Percentiles rank a stretch among this genome's conserved stretches.
These are phyloP conservation scores for Coranthus polyacanthus DNA, from an alignment of 2,797 vertebrate species.

Conservation along the genomic window DNA sequence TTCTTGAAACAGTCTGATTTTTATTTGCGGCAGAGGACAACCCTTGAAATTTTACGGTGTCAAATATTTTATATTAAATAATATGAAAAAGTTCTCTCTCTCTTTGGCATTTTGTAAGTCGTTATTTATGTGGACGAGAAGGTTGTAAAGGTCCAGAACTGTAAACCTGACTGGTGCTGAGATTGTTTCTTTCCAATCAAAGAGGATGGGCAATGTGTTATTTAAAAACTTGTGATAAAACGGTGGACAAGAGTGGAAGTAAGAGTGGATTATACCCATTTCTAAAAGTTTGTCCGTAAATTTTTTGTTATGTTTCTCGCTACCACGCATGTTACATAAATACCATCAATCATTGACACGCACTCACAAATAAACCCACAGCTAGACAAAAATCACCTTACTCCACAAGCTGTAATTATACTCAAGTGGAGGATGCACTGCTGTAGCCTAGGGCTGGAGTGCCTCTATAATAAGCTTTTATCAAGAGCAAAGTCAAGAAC, in stretches of 20 bases:
- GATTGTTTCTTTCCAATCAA: neutral
- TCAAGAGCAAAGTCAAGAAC: constrained; percentile 59
- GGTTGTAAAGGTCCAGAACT: no score
- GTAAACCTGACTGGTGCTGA: neutral
- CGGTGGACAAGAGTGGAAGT: neutral
- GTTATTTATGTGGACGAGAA: no score
- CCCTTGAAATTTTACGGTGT: no score
- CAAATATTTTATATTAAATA: no score
- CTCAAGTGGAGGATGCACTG: constrained; percentile 55
- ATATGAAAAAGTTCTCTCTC: no score
- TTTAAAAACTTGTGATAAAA: neutral
- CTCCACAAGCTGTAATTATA: constrained; percentile 65
- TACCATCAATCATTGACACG: constrained; percentile 20
- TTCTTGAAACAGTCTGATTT: no score
- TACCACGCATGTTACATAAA: constrained; percentile 37
- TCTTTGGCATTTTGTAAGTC: no score
- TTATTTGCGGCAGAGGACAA: no score
- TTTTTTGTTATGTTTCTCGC: constrained; percentile 1
- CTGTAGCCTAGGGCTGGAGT: constrained; percentile 50
- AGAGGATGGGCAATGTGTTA: neutral
- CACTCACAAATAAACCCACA: constrained; percentile 38
- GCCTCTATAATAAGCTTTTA: constrained; percentile 64
- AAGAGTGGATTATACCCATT: constrained; percentile 11
- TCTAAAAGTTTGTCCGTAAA: no score
- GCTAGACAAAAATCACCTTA: constrained; percentile 34